A percentile compares a stretch with the other conserved stretches of the same genome.
These are phyloP conservation scores for Cheilosia scutellata DNA, from an alignment of 2,888 invertebrate genomes.

Conservation along the genomic window DNA sequence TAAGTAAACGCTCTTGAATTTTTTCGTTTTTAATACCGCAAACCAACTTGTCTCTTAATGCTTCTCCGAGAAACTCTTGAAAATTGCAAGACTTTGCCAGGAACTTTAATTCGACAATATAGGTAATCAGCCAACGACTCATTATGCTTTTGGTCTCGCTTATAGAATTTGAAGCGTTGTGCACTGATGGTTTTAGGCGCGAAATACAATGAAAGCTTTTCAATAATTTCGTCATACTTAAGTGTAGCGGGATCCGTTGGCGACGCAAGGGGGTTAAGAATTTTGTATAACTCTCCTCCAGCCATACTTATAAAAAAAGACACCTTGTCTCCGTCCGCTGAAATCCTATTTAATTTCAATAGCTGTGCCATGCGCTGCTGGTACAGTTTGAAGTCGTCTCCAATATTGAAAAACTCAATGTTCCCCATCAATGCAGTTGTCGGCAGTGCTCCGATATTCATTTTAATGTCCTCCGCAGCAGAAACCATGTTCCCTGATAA, in stretches of 20 bases:
- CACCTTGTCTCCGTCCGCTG: slow-evolving; percentile 13
- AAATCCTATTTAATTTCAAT: slow-evolving; percentile 15
- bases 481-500: not conserved
- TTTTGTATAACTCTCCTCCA: slow-evolving; percentile 19
- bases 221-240: slow-evolving; percentile 8
- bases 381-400: slow-evolving; percentile 28
- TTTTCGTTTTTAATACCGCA: slow-evolving; percentile 74
- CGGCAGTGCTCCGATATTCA: not conserved
- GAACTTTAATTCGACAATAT: slow-evolving; percentile 75
- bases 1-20: slow-evolving; percentile 73
- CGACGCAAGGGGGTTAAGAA: slow-evolving; percentile 3
- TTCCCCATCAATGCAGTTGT: slow-evolving; percentile 9
- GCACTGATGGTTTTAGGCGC: slow-evolving; percentile 26
- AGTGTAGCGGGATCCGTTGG: slow-evolving; percentile 13
- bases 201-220: slow-evolving; percentile 19
- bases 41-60: slow-evolving; percentile 75
- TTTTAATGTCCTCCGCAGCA: not conserved
- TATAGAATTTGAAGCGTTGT: slow-evolving; percentile 78
- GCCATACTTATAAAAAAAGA: slow-evolving; percentile 17
- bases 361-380: slow-evolving; percentile 15
- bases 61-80: slow-evolving; percentile 76
- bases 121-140: slow-evolving; percentile 71
- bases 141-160: slow-evolving; percentile 72
- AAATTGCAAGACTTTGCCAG: slow-evolving; percentile 77
- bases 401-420: slow-evolving; percentile 11